Conservation (phyloP, 2,797 vertebrate species). For the Alcedo quadribrachys region DNA sequence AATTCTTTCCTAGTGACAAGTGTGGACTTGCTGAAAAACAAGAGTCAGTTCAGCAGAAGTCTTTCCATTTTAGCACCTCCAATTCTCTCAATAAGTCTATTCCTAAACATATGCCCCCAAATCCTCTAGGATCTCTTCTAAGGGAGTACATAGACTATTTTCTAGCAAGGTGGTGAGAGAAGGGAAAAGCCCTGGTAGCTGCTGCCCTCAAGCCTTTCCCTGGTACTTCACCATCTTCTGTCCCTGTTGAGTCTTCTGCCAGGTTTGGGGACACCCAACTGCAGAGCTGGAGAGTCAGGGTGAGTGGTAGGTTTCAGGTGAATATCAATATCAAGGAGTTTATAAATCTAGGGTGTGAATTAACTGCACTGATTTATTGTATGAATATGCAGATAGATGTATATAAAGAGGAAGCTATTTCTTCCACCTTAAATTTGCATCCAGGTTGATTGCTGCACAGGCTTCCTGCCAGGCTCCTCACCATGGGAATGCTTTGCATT, state of each 20-base stretch:
- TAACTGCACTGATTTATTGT: background rate
- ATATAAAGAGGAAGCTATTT: background rate
- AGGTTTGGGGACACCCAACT: background rate
- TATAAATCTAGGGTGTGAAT: background rate
- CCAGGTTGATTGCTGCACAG: rapidly evolving
- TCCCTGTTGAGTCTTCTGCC: background rate
- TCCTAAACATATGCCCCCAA: background rate
- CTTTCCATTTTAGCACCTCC: background rate
- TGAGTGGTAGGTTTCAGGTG: background rate
- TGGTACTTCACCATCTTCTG: background rate
- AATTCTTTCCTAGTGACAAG: background rate
- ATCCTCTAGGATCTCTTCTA: background rate
- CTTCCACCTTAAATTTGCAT: background rate
- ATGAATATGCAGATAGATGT: background rate
- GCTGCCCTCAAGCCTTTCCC: background rate
- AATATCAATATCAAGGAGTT: background rate
- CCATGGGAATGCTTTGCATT: background rate
- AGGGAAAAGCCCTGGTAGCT: background rate
- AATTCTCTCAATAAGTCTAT: background rate
- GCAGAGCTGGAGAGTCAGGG: background rate
- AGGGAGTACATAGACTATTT: background rate
- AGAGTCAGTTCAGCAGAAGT: background rate
- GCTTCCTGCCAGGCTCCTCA: background rate
- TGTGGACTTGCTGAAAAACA: background rate
- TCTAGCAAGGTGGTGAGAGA: background rate